Evolutionary conservation across 2,888 invertebrate species (phyloP).

Genomic region (Andrena minutula): DNA sequence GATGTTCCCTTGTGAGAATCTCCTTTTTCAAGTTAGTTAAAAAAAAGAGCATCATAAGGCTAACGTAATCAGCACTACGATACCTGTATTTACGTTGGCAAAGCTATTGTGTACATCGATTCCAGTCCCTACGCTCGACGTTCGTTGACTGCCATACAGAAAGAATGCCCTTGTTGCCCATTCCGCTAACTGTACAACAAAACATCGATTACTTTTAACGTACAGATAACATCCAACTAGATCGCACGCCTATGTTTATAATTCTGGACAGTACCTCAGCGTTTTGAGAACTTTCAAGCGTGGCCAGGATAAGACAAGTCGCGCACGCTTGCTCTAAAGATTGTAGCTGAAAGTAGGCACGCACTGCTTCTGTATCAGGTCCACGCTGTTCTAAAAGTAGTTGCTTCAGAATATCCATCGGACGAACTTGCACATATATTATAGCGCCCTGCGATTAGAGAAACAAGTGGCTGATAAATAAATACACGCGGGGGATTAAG

Average conservation of each 20-base stretch:
- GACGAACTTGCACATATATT: slow-evolving; percentile 92
- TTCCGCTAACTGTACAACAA: slow-evolving; percentile 87
- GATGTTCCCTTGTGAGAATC: too few species aligned
- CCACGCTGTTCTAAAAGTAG: slow-evolving; percentile 93
- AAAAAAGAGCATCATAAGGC: background rate
- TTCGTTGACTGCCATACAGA: slow-evolving; percentile 93
- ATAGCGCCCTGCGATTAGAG: slow-evolving; percentile 89
- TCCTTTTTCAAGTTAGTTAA: too few species aligned
- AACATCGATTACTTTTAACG: slow-evolving; percentile 2
- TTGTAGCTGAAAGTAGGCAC: slow-evolving; percentile 94
- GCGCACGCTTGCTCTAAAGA: slow-evolving; percentile 95
- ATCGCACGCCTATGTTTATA: background rate
- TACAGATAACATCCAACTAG: background rate
- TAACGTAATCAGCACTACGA: background rate
- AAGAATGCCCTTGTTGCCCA: slow-evolving; percentile 97
- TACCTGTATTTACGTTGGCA: slow-evolving; percentile 70
- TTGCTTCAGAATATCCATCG: slow-evolving; percentile 94
- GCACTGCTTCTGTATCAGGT: slow-evolving; percentile 93
- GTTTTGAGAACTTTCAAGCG: slow-evolving; percentile 88
- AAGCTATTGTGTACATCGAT: slow-evolving; percentile 75
- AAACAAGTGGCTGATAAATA: slow-evolving; percentile 10
- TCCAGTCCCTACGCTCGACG: slow-evolving; percentile 61
- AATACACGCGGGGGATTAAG: background rate
- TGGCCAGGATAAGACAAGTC: slow-evolving; percentile 94
- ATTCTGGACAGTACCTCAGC: slow-evolving; percentile 86